These are phyloP conservation scores for Vultur gryphus DNA, from an alignment of 2,797 vertebrate genomes.

Conservation along the genomic window DNA sequence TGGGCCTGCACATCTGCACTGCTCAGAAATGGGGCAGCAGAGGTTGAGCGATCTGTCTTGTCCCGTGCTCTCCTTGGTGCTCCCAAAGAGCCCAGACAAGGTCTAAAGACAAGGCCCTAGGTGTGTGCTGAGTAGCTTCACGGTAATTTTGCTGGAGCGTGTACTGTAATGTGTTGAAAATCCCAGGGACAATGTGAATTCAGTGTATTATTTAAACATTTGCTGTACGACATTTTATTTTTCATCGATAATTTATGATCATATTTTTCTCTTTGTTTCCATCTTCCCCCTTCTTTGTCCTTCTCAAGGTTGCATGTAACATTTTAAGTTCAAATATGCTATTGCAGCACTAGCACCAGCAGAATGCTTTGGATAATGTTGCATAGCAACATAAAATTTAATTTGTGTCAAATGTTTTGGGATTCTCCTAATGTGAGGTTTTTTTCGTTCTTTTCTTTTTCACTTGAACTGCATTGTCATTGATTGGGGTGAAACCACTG, in stretches of 20 bases:
- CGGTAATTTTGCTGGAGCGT: background rate
- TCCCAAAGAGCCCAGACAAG: background rate
- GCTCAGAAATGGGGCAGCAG: background rate
- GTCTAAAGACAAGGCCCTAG: background rate
- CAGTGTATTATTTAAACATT: background rate
- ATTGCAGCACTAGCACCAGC: background rate
- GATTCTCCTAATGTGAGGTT: background rate
- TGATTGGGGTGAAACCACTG: background rate
- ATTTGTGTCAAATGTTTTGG: constrained; percentile 41
- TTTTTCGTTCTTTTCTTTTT: constrained; percentile 18
- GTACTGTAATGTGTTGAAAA: background rate
- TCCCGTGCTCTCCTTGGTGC: background rate
- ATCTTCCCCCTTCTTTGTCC: background rate
- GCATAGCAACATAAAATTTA: constrained; percentile 43
- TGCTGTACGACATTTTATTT: background rate
- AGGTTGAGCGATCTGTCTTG: background rate
- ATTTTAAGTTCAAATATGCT: constrained; percentile 1
- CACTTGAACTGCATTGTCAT: background rate
- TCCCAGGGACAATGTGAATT: background rate
- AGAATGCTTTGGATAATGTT: constrained; percentile 40
- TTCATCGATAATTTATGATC: background rate
- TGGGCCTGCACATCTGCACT: background rate
- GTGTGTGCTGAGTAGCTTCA: background rate
- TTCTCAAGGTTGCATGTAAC: background rate
- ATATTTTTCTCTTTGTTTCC: constrained; percentile 25